A percentile compares a stretch with the other conserved stretches of the same genome.
phyloP scores from a whole-genome alignment of 2,113 vertebrate species.

The Clupea harengus region DNA sequence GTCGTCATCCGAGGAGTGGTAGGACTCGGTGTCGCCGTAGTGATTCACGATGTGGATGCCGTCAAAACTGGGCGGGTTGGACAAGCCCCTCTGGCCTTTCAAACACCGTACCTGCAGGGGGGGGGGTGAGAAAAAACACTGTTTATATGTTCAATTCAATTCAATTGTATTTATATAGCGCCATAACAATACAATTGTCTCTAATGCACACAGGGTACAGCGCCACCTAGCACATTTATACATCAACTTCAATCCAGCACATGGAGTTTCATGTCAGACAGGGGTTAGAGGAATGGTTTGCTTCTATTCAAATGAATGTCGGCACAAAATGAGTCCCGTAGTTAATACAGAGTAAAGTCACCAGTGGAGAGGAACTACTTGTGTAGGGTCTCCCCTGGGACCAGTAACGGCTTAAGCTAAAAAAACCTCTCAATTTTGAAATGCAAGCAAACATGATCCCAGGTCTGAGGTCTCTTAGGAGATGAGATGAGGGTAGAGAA shows the following conservation, averaged over 20 bases:
- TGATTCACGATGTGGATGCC: constrained; percentile 95
- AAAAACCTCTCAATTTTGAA: neutral
- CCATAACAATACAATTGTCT: too few relatives aligned
- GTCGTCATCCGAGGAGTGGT: constrained; percentile 92
- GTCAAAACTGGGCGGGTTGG: constrained; percentile 83
- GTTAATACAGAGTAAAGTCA: neutral
- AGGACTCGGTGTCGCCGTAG: constrained; percentile 81
- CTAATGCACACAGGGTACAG: neutral
- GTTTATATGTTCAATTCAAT: neutral
- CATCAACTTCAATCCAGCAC: neutral
- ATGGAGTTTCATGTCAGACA: neutral
- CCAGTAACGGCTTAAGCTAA: too few relatives aligned
- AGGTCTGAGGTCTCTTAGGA: neutral
- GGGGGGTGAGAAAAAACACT: neutral
- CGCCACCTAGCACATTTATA: neutral
- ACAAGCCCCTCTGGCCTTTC: constrained; percentile 81
- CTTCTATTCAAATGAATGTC: neutral
- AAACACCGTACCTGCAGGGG: constrained; percentile 83
- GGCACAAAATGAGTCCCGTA: too few relatives aligned
- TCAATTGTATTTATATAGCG: neutral
- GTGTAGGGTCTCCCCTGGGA: neutral
- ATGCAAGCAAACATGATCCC: neutral
- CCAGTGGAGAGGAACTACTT: neutral
- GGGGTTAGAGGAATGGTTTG: neutral
- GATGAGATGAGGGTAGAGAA: neutral